Base-by-base conservation (phyloP, 2,113 vertebrate species). In the Callospermophilus lateralis region DNA sequence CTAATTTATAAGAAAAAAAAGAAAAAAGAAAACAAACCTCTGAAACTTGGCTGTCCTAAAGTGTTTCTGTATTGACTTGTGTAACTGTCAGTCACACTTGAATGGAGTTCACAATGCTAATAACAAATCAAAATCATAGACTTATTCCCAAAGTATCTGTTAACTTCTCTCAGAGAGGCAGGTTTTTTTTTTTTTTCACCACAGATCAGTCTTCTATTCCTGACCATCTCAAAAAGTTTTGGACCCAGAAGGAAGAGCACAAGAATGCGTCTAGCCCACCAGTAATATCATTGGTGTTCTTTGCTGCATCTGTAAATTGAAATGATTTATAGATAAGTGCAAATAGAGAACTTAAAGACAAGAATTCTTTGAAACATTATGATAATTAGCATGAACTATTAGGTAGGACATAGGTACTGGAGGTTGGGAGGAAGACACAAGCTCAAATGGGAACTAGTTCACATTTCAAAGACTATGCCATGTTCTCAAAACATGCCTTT, bases 71-170 rank as follows among this genome's bases (percentile, higher is more conserved):
- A 98, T 98, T 97, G 97, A 98, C 92, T 97, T 87, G 53, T 90
- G 76, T 90, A 89, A 87, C 92, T 97, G 93, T 97, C 98, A 97
- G 95, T 96, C 76, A 97, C 97, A 97, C 97, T 93, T 97, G 91
- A 93, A 51, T 95, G 87, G 84, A 68, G 79, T 63, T 92, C 84
- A 70, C 39, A 45, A 94, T 93, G 88, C 97, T 97, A 97, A 98
- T 97, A 93, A 97, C 93, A 86, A 86, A 97, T 95, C 95, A 94
- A 83, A 94, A 90, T 92, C 95, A 88, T 85, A 94, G 37, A 6
- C 93, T 84, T 88, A 78, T 90, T 77, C 96, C 95, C 95, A 84
- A 78, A 97, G 95, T 94, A 84, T 93, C 94, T 0, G 51, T 95
- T 96, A 87, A 77, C 94, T 81, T 97, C 89, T 95, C 78, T 77